Base-by-base conservation (phyloP, 1,140 invertebrate genomes). In the Aphis craccivora region DNA sequence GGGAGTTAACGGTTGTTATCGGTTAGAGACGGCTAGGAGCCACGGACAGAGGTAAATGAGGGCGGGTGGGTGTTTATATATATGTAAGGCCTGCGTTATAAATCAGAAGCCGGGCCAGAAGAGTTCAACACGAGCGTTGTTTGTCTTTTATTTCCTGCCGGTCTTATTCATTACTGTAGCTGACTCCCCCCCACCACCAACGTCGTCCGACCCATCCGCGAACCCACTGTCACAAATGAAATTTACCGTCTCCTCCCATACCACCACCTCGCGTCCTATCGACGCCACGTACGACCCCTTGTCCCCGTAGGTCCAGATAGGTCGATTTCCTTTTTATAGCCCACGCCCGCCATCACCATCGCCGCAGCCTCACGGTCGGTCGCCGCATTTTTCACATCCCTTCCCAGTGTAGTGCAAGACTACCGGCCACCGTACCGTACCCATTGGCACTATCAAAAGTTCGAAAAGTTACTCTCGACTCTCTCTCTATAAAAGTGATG, bases 91-190 rank as follows among this genome's bases (percentile, higher is more conserved):
- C 53, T 14, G 43, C 9, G 60, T 48, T 76, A 91, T 91, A 91
- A 91, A 91, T 76, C 90, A 91, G 89, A 60, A 37, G 30, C 89
- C 55, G 20, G 90, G 37, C 88, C 48, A 91, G n/a, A 45, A 76
- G 60, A 76, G 60, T 76, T 67, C 90, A 76, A n/a, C 60, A 48
- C 22, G 45, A 67, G 4, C 55, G 67, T 91, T 76, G 67, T 91
- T 91, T 76, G 53, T 91, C 90, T 76, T 91, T 76, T 45, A 43
- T 91, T 76, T 81, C 53, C 55, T 91, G 40, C 60, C 40, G 55
- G 55, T 43, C 43, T 76, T 91, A 91, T 91, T 67, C 90, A 67
- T 91, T 67, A 67, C 90, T 25, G 48, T 25, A 25, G 45, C 30
- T 84, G 25, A 8, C n/a, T 5, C 22, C 45, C n/a, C 48, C 45